phyloP scores from a whole-genome alignment of 2,113 vertebrate genomes.

The Ranitomeya variabilis region DNA sequence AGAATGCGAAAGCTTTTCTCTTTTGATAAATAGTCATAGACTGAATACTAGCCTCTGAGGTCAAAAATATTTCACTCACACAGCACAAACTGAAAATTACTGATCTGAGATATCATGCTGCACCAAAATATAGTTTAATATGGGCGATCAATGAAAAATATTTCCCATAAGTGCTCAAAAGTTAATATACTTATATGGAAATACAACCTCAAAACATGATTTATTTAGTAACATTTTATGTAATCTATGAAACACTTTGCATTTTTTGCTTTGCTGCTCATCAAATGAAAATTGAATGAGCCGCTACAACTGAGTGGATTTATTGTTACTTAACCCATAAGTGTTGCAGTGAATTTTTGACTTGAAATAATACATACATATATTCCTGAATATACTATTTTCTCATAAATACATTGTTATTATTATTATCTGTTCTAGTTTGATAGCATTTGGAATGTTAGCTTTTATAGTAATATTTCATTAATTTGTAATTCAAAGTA shows the following conservation, averaged over 20 bases:
- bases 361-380: conserved; percentile 3
- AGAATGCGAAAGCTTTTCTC: conserved; percentile 31
- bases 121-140: conserved; percentile 49
- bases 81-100: conserved; percentile 55
- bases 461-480: too few species aligned
- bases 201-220: conserved; percentile 45
- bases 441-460: too few species aligned
- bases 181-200: conserved; percentile 53
- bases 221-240: conserved; percentile 52
- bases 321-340: conserved; percentile 23
- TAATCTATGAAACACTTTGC: conserved; percentile 45
- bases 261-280: conserved; percentile 43
- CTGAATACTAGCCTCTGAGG: conserved; percentile 44
- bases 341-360: conserved; percentile 25
- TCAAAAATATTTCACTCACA: conserved; percentile 52
- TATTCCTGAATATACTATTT: not conserved
- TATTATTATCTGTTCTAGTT: not conserved
- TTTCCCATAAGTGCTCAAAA: conserved; percentile 46
- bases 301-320: conserved; percentile 12
- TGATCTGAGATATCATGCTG: conserved; percentile 50
- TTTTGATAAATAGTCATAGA: conserved; percentile 53
- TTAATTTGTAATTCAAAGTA: too few species aligned
- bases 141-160: conserved; percentile 51
- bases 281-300: conserved; percentile 49
- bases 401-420: not conserved